A percentile compares a stretch with the other conserved stretches of the same genome.
phyloP scores from a whole-genome alignment of 2,797 vertebrate genomes.

The Sebastes trivittatus region DNA sequence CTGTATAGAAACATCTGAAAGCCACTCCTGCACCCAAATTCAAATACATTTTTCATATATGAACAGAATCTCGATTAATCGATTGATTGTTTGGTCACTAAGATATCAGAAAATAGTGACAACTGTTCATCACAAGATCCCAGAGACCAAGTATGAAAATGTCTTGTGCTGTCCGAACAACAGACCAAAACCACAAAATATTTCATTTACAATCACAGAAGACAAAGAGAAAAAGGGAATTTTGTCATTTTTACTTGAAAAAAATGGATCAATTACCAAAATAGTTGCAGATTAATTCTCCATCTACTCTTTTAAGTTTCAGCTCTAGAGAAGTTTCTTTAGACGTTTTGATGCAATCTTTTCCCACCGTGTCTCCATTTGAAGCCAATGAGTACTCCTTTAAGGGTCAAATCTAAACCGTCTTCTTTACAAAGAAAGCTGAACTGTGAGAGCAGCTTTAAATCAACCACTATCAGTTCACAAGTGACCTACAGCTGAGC shows the following conservation, averaged over 20 bases:
- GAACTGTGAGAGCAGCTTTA: background rate
- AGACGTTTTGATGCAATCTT: background rate
- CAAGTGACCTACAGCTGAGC: conserved; percentile 47
- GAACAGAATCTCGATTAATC: background rate
- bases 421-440: background rate
- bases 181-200: background rate
- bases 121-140: background rate
- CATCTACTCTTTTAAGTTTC: too few relatives aligned
- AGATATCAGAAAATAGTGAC: background rate
- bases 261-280: too few relatives aligned
- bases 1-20: background rate
- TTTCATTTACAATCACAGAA: background rate
- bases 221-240: too few relatives aligned
- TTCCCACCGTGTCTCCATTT: background rate
- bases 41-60: too few relatives aligned
- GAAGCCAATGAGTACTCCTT: background rate
- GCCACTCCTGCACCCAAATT: background rate
- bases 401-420: background rate
- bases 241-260: too few relatives aligned
- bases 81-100: background rate
- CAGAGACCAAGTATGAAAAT: background rate
- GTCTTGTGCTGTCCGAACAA: background rate
- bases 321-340: background rate
- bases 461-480: conserved; percentile 14
- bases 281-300: too few relatives aligned